Base-by-base conservation (phyloP, 2,888 invertebrate species). In the Athalia cordata region DNA sequence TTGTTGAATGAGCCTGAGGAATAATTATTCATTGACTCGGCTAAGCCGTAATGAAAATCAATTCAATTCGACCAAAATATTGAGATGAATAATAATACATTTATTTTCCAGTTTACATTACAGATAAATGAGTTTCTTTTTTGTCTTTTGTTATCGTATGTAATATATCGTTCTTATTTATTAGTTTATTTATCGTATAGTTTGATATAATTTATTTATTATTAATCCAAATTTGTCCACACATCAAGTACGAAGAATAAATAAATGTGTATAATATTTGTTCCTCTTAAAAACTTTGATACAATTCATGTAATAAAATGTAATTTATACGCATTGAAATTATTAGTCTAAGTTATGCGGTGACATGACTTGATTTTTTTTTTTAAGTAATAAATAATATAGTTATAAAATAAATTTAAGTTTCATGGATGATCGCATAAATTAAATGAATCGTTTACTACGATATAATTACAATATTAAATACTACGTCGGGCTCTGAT, bases 121-220 rank as follows among this genome's bases (percentile, higher is more conserved):
- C 11, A 29, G 29, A 55, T 55, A 55, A 15, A 67, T 67, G n/a
- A n/a, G 50, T 67, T 9, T 50, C 47, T 68, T 29, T 2, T 29
- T 29, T 29, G 29, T 29, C 52, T 13, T 29, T 11, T n/a, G 47
- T 3, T 6, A 67, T 67, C 15, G 49, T 49, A 50, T 50, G 15
- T 5, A 8, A 9, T 64, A 9, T 50, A 67, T 47, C 50, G 47
- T 67, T 55, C 7, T 68, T 29, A 55, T 68, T 68, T 52, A 9
- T 55, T 29, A 29, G 1, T 29, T 2, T 11, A 8, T 68, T n/a
- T 68, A 55, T n/a, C n/a, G 3, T 11, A 55, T 55, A 55, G 55
- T 55, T 55, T 8, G 29, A 47, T 29, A 11, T 68, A 29, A 68
- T 43, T 52, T 68, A 68, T 68, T 55, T 43, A 68, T 68, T 55